Base-by-base conservation (phyloP, 2,113 vertebrate genomes). In the Nibea coibor region DNA sequence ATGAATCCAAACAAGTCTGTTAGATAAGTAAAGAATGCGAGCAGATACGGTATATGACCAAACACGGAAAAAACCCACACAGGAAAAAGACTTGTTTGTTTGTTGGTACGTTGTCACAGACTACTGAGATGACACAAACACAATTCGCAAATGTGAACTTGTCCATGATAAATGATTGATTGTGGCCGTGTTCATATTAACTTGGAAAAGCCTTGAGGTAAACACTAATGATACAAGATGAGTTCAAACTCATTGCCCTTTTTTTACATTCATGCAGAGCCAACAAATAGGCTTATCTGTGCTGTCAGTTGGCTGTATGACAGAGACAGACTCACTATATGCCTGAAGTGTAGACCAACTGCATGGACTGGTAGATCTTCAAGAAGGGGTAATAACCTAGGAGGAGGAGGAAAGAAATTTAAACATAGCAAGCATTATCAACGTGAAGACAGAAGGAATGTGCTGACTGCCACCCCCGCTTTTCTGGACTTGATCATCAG, bases 291-390 rank as follows among this genome's bases (percentile, higher is more conserved):
- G 19, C 42, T 63, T 53, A 80, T 74, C 75, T 2, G n/a, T 35
- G 19, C 4, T 22, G 53, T 82, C 56, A 63, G 31, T 4, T 53
- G 48, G 72, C 26, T 43, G 68, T 19, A 20, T 4, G 70, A 71
- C 57, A 80, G 22, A n/a, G 2, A 31, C 5, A 19, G 24, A 96
- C 97, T 97, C 89, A 98, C 97, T 98, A 98, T 88, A 98, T 96
- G 78, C 97, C 97, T 42, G 97, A 98, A 3, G 97, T 98, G 88
- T 98, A 97, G 80, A 98, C 96, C 16, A 97, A 91, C 93, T 98
- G 97, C 97, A 98, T 97, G 87, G 97, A 96, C 92, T 98, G 97
- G 93, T 98, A 98, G 91, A 98, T 97, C 95, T 98, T 98, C 86
- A 98, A 83, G 93, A 98, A 98, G 19, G 97, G 97, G 84, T 94